Evolutionary conservation across 2,888 invertebrate species (phyloP).

Genomic region (Rhogogaster chlorosoma): DNA sequence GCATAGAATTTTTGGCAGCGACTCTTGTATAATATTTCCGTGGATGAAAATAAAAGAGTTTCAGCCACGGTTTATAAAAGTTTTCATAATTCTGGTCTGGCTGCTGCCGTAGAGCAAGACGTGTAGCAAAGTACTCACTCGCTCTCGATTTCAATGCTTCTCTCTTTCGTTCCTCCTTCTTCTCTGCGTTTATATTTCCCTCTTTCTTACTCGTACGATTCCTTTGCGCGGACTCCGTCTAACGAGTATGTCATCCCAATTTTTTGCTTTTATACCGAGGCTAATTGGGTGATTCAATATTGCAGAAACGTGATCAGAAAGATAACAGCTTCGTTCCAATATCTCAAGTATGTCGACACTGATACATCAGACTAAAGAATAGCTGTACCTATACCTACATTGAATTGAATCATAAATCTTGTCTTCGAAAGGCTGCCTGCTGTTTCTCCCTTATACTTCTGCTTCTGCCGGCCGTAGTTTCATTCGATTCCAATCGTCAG

Average conservation of each 20-base stretch:
- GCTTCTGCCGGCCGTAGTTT: not conserved
- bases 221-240: constrained; percentile 1
- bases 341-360: constrained; percentile 33
- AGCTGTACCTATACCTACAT: not conserved
- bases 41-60: constrained; percentile 34
- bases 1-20: constrained; percentile 59
- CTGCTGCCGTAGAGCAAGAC: constrained; percentile 28
- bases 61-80: constrained; percentile 45
- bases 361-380: constrained; percentile 31
- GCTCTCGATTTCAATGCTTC: constrained; percentile 17
- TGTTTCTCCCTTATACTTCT: not conserved
- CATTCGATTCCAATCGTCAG: constrained; percentile 13
- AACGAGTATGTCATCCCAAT: constrained; percentile 44
- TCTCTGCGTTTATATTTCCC: not conserved
- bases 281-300: constrained; percentile 73
- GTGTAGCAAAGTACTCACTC: constrained; percentile 1
- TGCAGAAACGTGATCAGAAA: constrained; percentile 72
- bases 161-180: not conserved
- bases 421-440: not conserved
- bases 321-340: constrained; percentile 54
- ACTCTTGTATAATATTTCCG: constrained; percentile 61
- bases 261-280: constrained; percentile 29
- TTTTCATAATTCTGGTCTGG: constrained; percentile 49
- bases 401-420: constrained; percentile 25
- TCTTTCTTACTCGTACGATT: not conserved